phyloP scores from a whole-genome alignment of 2,113 vertebrate genomes.

The Bombycilla garrulus region DNA sequence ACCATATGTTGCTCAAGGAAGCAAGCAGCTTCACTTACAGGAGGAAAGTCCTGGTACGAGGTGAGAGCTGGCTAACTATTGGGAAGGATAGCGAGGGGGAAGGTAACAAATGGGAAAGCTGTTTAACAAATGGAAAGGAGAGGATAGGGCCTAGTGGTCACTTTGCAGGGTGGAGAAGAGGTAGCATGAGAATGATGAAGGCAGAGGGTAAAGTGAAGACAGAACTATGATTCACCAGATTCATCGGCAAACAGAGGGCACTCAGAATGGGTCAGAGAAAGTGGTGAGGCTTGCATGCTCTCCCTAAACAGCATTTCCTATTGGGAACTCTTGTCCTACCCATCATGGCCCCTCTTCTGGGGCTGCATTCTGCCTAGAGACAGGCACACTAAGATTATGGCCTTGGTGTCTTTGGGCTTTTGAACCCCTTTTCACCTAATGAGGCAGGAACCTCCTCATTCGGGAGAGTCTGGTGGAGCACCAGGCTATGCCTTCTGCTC shows the following conservation, averaged over 20 bases:
- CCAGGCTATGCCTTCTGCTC: not conserved
- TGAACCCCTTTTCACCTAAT: not conserved
- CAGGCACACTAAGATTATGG: not conserved
- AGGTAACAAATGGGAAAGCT: not conserved
- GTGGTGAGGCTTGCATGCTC: not conserved
- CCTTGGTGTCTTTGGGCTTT: not conserved
- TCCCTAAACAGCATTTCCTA: not conserved
- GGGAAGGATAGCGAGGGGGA: not conserved
- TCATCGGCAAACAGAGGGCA: not conserved
- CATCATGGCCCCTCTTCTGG: not conserved
- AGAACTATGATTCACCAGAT: not conserved
- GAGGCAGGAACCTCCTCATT: not conserved
- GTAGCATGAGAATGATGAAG: not conserved
- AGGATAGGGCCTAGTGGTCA: not conserved
- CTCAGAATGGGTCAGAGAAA: not conserved
- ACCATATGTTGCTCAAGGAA: not conserved
- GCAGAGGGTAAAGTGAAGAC: not conserved
- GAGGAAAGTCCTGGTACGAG: not conserved
- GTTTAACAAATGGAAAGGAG: not conserved
- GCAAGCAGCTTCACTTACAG: not conserved
- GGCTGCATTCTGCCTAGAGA: not conserved
- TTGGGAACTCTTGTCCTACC: not conserved
- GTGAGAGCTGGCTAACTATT: not conserved
- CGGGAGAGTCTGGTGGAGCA: not conserved
- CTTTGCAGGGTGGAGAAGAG: not conserved